These are phyloP conservation scores for Drosophila micromelanica DNA, from an alignment of 1,140 invertebrate species.

Conservation along the genomic window DNA sequence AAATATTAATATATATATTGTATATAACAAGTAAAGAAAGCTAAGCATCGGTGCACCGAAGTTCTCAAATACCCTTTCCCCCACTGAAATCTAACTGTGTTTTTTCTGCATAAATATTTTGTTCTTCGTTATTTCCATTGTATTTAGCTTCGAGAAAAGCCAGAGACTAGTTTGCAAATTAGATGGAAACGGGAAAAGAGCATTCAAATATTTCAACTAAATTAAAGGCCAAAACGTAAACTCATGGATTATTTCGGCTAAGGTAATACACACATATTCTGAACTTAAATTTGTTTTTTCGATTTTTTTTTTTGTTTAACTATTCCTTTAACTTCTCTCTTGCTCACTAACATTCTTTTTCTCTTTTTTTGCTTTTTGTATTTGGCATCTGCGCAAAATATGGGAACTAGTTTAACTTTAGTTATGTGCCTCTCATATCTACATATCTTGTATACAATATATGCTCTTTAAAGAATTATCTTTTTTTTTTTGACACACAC, in stretches of 20 bases:
- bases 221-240: constrained; percentile 45
- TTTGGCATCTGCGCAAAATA: constrained; percentile 59
- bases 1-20: constrained; percentile 14
- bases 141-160: constrained; percentile 3
- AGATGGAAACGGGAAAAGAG: constrained; percentile 43
- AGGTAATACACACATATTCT: constrained; percentile 22
- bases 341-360: neutral
- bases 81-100: neutral
- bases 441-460: constrained; percentile 32
- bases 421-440: constrained; percentile 44
- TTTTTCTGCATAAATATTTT: neutral
- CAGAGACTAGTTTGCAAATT: constrained; percentile 21
- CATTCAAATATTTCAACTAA: constrained; percentile 50
- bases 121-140: neutral
- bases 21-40: constrained; percentile 55
- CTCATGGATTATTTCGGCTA: constrained; percentile 39
- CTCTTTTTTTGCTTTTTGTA: constrained; percentile 16
- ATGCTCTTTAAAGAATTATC: constrained; percentile 33
- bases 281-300: constrained; percentile 16
- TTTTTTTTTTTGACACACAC: constrained; percentile 64
- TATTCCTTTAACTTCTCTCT: constrained; percentile 16
- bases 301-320: neutral
- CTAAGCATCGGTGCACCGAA: constrained; percentile 48
- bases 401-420: constrained; percentile 59
- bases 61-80: constrained; percentile 26